Conservation (phyloP, 2,797 vertebrate species). For the Eospalax fontanierii region DNA sequence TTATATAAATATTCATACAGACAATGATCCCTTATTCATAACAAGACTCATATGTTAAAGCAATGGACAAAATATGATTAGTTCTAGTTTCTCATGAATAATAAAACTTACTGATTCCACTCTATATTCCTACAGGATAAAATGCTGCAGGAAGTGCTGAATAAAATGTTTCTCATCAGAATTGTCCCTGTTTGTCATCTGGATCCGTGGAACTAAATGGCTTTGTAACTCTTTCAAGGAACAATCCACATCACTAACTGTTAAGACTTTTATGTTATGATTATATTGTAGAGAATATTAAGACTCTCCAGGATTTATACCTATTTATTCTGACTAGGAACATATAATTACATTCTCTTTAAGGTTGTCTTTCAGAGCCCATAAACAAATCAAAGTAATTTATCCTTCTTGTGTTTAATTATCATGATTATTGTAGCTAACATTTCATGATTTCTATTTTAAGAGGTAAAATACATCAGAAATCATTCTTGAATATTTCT, state of each 20-base stretch:
- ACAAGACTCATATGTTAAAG: conserved; percentile 25
- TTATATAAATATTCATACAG: conserved; percentile 7
- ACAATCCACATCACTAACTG: background rate
- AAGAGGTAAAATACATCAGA: background rate
- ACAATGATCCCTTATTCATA: background rate
- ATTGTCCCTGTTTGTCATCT: background rate
- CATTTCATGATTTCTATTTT: background rate
- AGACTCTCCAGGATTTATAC: background rate
- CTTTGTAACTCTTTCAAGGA: conserved; percentile 4
- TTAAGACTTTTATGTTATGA: conserved; percentile 24
- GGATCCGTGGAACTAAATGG: background rate
- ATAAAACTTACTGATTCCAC: background rate
- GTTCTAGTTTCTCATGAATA: background rate
- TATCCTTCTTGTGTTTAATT: conserved; percentile 24
- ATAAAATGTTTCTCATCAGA: conserved; percentile 37
- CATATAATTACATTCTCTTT: background rate
- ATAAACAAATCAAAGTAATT: conserved; percentile 15
- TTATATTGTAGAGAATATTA: conserved; percentile 20
- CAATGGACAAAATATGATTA: conserved; percentile 20
- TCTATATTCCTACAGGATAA: background rate
- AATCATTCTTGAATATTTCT: background rate
- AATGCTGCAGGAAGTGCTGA: background rate
- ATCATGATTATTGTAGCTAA: background rate
- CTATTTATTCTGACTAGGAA: background rate
- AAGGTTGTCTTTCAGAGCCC: background rate